Conservation (phyloP, 2,113 vertebrate species). For the Connochaetes taurinus region DNA sequence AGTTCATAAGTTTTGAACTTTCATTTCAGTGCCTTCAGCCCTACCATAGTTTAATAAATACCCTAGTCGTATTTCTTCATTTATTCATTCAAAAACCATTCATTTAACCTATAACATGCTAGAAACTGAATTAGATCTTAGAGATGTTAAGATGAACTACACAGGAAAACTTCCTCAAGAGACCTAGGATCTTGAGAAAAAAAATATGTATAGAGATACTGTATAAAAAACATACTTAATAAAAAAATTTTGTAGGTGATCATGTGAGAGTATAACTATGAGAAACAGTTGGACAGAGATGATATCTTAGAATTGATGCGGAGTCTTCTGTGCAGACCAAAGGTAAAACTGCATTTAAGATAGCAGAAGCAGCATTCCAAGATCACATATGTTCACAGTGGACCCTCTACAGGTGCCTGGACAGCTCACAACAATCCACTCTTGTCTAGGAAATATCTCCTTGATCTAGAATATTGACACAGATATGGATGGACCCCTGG, state of each 20-base stretch:
- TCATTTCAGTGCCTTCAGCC: not conserved
- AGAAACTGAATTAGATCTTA: not conserved
- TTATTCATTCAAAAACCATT: constrained; percentile 29
- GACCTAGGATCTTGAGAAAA: not conserved
- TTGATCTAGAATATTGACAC: not conserved
- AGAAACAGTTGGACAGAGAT: not conserved
- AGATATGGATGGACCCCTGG: not conserved
- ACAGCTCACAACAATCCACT: not conserved
- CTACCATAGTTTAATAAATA: constrained; percentile 11
- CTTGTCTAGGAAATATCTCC: not conserved
- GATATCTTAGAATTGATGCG: not conserved
- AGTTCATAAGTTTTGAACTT: not conserved
- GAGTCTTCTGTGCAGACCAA: not conserved
- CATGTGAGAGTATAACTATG: not conserved
- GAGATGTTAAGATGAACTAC: not conserved
- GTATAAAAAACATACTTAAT: not conserved
- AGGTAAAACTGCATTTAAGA: not conserved
- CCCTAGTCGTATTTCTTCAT: not conserved
- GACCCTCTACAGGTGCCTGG: not conserved
- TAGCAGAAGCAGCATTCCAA: not conserved
- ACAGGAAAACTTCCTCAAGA: not conserved
- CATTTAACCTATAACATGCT: not conserved
- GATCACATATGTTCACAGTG: not conserved
- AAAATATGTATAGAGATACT: not conserved
- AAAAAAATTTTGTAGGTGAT: not conserved